phyloP scores from a whole-genome alignment of 2,888 invertebrate genomes.

The Scaeva pyrastri region DNA sequence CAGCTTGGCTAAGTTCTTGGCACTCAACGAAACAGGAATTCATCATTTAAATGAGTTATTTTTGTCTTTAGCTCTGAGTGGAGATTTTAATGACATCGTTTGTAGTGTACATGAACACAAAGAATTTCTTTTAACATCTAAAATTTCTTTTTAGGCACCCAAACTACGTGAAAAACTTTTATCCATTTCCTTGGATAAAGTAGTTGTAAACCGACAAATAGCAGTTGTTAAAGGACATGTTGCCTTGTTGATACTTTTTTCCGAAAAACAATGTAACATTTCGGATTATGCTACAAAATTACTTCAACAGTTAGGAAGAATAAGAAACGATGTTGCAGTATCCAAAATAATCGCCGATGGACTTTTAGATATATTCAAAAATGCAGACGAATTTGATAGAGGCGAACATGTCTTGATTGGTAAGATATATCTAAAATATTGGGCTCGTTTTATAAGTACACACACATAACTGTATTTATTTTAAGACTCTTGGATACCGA shows the following conservation, averaged over 20 bases:
- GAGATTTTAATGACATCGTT: constrained; percentile 79
- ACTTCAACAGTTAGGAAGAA: constrained; percentile 79
- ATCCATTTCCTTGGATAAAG: constrained; percentile 81
- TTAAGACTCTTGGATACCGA: constrained; percentile 81
- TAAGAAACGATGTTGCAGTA: constrained; percentile 80
- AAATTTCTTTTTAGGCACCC: constrained; percentile 77
- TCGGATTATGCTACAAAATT: constrained; percentile 81
- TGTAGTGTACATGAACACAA: not conserved
- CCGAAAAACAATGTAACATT: constrained; percentile 81
- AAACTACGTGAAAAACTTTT: constrained; percentile 83
- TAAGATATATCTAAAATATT: constrained; percentile 6
- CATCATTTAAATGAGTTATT: constrained; percentile 85
- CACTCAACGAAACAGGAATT: constrained; percentile 85
- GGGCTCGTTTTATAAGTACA: not conserved
- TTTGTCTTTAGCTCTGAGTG: constrained; percentile 80
- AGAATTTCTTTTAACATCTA: not conserved
- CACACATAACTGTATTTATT: not conserved
- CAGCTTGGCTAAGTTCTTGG: constrained; percentile 85
- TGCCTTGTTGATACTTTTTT: constrained; percentile 82
- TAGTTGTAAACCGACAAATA: constrained; percentile 80
- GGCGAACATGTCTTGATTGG: constrained; percentile 81
- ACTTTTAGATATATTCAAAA: constrained; percentile 80
- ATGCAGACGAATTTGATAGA: constrained; percentile 79
- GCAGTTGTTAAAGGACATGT: constrained; percentile 83
- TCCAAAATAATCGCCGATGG: constrained; percentile 80